These are phyloP conservation scores for Noctua pronuba DNA, from an alignment of 2,888 invertebrate genomes.

Conservation along the genomic window DNA sequence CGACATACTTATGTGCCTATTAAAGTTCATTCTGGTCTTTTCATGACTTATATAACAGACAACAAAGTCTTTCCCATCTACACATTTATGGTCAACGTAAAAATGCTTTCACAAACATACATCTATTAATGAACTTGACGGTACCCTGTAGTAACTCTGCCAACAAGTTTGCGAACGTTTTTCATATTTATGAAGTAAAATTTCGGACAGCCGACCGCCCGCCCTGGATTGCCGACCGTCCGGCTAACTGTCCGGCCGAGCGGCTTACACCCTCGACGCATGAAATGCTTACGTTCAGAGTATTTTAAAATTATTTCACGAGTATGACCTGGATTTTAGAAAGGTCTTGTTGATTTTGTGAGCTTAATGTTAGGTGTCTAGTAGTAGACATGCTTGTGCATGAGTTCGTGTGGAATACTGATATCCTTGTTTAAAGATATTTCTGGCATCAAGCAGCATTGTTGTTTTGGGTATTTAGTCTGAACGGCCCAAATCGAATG, in stretches of 20 bases:
- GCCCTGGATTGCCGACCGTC: constrained; percentile 1
- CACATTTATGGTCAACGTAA: not conserved
- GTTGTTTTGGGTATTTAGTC: too few species aligned
- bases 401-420: not conserved
- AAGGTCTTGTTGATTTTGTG: not conserved
- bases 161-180: constrained; percentile 31
- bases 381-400: not conserved
- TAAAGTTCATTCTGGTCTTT: not conserved
- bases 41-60: not conserved
- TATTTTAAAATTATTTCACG: constrained; percentile 34
- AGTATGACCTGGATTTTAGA: not conserved
- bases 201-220: not conserved
- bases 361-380: too few species aligned
- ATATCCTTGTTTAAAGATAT: not conserved
- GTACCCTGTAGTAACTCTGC: constrained; percentile 10
- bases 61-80: not conserved
- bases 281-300: constrained; percentile 24
- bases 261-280: constrained; percentile 7
- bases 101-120: not conserved
- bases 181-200: constrained; percentile 45
- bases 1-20: too few species aligned
- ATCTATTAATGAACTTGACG: not conserved
- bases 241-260: not conserved
- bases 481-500: too few species aligned
- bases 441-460: not conserved